Conservation (phyloP, 2,888 invertebrate species). For the Diabrotica balteata region DNA sequence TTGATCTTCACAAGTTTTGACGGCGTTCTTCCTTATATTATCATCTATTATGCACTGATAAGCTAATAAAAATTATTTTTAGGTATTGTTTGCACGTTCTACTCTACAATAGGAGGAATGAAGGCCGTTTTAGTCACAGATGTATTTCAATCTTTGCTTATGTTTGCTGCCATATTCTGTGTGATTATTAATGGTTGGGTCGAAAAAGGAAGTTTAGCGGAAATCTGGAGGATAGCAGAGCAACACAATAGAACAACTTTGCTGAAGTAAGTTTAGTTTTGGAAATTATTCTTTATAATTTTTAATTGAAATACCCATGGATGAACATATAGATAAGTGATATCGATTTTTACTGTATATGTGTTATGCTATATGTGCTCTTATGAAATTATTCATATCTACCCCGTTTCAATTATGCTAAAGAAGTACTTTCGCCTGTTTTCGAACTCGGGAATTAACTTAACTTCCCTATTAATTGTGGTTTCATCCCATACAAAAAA, state of each 20-base stretch:
- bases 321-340: too few species aligned
- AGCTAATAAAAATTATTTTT: slow-evolving; percentile 37
- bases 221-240: slow-evolving; percentile 75
- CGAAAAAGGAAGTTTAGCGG: slow-evolving; percentile 72
- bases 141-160: slow-evolving; percentile 82
- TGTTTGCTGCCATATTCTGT: slow-evolving; percentile 84
- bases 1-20: too few species aligned
- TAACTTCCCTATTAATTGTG: too few species aligned
- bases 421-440: too few species aligned
- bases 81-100: slow-evolving; percentile 82
- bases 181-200: slow-evolving; percentile 77
- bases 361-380: too few species aligned
- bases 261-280: slow-evolving; percentile 63
- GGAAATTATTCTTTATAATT: too few species aligned
- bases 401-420: background rate
- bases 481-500: too few species aligned
- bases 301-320: too few species aligned
- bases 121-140: slow-evolving; percentile 90
- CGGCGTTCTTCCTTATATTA: too few species aligned
- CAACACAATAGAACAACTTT: slow-evolving; percentile 76
- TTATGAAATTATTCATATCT: background rate
- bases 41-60: too few species aligned
- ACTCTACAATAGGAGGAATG: slow-evolving; percentile 88
- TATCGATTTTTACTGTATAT: too few species aligned
- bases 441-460: too few species aligned